A percentile compares a stretch with the other conserved stretches of the same genome.
These are phyloP conservation scores for Ephialtes manifestator DNA, from an alignment of 2,888 invertebrate species.

Conservation along the genomic window DNA sequence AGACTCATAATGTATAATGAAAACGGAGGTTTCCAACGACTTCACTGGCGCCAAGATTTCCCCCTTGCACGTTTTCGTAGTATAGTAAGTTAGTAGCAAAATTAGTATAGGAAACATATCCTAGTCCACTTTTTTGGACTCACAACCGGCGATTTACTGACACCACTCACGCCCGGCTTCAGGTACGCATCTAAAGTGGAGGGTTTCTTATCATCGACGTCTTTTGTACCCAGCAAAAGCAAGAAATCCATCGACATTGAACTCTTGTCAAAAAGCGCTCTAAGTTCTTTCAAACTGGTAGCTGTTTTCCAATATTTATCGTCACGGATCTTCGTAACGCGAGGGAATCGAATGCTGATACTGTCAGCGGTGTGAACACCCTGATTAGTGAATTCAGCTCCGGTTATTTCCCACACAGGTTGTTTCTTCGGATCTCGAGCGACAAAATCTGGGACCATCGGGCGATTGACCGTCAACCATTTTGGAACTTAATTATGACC, in stretches of 20 bases:
- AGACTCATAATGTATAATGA: neutral
- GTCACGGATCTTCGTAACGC: conserved; percentile 93
- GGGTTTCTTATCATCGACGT: conserved; percentile 15
- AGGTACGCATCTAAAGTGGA: conserved; percentile 28
- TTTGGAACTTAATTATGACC: conserved; percentile 90
- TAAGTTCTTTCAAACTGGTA: conserved; percentile 92
- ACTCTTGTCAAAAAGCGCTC: conserved; percentile 89
- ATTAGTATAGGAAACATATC: neutral
- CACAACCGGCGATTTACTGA: conserved; percentile 30
- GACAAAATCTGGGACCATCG: conserved; percentile 96
- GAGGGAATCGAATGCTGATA: conserved; percentile 97
- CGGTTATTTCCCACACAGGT: conserved; percentile 98
- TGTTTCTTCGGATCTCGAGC: conserved; percentile 93
- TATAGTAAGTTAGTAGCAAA: neutral
- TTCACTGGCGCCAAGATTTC: neutral
- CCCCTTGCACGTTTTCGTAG: neutral
- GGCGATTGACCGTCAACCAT: conserved; percentile 94
- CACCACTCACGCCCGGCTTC: conserved; percentile 52
- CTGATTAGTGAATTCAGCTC: conserved; percentile 93
- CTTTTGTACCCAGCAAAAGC: conserved; percentile 72
- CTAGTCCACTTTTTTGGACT: conserved; percentile 47
- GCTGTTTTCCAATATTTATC: conserved; percentile 96
- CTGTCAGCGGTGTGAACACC: conserved; percentile 96
- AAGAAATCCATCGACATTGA: conserved; percentile 81
- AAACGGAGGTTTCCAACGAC: neutral